These are phyloP conservation scores for Aphaenogaster floridana DNA, from an alignment of 1,140 invertebrate genomes.

Conservation along the genomic window DNA sequence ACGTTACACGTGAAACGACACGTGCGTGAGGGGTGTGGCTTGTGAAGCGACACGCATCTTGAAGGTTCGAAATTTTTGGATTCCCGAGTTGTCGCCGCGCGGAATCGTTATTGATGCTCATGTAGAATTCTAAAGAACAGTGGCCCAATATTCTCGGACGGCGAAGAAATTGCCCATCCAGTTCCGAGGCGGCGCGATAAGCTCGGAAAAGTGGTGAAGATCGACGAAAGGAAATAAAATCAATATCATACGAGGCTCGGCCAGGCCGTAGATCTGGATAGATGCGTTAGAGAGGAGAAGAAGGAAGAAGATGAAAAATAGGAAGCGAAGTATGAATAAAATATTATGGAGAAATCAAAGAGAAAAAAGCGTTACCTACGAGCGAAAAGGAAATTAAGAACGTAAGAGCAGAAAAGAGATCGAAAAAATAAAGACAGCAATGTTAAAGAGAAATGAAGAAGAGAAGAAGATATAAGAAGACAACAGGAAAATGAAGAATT, in stretches of 20 bases:
- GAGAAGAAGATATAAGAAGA: neutral
- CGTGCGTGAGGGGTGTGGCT: slow-evolving; percentile 8
- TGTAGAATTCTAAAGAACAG: slow-evolving; percentile 57
- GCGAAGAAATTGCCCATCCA: slow-evolving; percentile 62
- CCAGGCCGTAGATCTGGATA: slow-evolving; percentile 14
- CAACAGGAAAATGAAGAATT: neutral
- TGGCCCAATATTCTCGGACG: slow-evolving; percentile 57
- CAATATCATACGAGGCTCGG: slow-evolving; percentile 57
- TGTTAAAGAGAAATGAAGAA: neutral
- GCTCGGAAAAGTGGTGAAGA: slow-evolving; percentile 48
- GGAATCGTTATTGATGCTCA: neutral
- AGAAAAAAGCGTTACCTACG: neutral
- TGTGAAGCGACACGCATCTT: neutral
- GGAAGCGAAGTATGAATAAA: neutral
- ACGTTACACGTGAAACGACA: neutral
- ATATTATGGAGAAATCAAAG: neutral
- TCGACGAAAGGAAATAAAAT: slow-evolving; percentile 72
- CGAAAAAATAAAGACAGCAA: neutral
- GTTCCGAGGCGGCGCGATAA: slow-evolving; percentile 68
- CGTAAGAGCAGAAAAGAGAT: neutral
- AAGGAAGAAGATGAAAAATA: slow-evolving; percentile 40
- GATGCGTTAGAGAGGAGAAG: slow-evolving; percentile 30
- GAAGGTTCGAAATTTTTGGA: neutral
- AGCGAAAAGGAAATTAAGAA: neutral
- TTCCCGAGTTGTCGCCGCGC: neutral